Percentiles rank a stretch among this genome's conserved stretches.
Conservation (phyloP, 2,888 invertebrate species). For the Lomographa bimaculata region DNA sequence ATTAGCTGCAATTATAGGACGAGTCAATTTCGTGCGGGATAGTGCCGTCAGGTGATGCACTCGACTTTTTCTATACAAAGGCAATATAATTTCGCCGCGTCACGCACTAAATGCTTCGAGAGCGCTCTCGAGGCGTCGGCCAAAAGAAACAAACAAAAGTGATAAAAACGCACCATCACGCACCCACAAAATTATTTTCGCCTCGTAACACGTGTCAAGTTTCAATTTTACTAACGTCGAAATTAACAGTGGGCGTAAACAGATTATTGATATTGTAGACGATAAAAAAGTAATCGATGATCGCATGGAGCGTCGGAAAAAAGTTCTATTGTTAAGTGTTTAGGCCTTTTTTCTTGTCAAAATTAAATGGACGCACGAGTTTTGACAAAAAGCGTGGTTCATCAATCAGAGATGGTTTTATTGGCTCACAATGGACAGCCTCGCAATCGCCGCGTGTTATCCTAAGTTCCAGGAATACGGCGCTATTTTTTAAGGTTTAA, state of each 20-base stretch:
- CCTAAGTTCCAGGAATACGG: conserved; percentile 65
- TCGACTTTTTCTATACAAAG: conserved; percentile 74
- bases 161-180: conserved; percentile 76
- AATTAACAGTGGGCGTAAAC: conserved; percentile 83
- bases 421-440: conserved; percentile 72
- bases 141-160: conserved; percentile 79
- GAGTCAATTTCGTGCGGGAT: conserved; percentile 49
- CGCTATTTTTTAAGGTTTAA: conserved; percentile 62
- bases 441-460: conserved; percentile 65
- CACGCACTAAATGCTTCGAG: conserved; percentile 76
- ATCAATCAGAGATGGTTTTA: conserved; percentile 80
- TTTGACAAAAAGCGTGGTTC: conserved; percentile 72
- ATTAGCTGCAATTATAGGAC: conserved; percentile 62
- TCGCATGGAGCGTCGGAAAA: conserved; percentile 69
- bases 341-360: conserved; percentile 59
- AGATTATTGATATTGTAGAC: conserved; percentile 80
- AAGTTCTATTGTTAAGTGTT: conserved; percentile 73
- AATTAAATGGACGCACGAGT: conserved; percentile 67
- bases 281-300: conserved; percentile 83
- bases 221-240: conserved; percentile 80
- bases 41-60: conserved; percentile 61
- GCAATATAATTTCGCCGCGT: conserved; percentile 76
- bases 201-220: conserved; percentile 81
- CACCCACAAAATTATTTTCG: conserved; percentile 79
- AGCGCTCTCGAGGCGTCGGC: conserved; percentile 59